Evolutionary conservation across 2,113 vertebrate species (phyloP), one percentile per base, ranked within the genome.

Genomic region (Colossoma macropomum): DNA sequence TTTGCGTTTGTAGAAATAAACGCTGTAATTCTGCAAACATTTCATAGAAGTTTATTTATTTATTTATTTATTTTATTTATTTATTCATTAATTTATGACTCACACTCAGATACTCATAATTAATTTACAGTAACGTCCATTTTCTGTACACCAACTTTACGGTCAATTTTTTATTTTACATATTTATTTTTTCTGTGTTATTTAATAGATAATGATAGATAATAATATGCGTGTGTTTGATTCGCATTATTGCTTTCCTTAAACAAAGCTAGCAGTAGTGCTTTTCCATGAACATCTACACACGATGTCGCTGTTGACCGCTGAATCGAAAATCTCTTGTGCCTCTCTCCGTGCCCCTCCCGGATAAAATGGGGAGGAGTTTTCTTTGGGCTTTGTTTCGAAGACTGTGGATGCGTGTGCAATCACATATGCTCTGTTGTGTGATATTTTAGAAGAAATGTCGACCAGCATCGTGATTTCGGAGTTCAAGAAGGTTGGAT

Each of bases 241-340:
- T 4, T 7, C 23, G 54, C 6, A 3, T 56, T 0, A 8, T 8
- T 23, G 2, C 0, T 3, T 23, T 4, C 4, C 0, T 6, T 56
- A 21, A 11, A 56, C 3, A 23, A 27, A 62, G n/a, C 59, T 62
- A 10, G n/a, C 5, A 11, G 13, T 27, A 0, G 59, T n/a, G n/a
- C n/a, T n/a, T n/a, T n/a, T 23, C n/a, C n/a, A 62, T 27, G n/a
- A 27, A 4, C 34, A 59, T 15, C 16, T 73, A 52, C 94, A 88
- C 91, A 0, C 84, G 80, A 85, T 85, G 91, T 89, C 91, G 59
- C 88, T 92, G 87, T 88, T 90, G 89, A 81, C 92, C 88, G 91
- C 82, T 68, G 69, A 85, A 90, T 72, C 32, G 25, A 77, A 62
- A 38, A 1, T 28, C 23, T 8, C 6, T n/a, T 4, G 23, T 13